Percentiles rank a stretch among this genome's conserved stretches.
Evolutionary conservation across 1,140 invertebrate genomes (phyloP).

Genomic region (Drosophila kanapiae): DNA sequence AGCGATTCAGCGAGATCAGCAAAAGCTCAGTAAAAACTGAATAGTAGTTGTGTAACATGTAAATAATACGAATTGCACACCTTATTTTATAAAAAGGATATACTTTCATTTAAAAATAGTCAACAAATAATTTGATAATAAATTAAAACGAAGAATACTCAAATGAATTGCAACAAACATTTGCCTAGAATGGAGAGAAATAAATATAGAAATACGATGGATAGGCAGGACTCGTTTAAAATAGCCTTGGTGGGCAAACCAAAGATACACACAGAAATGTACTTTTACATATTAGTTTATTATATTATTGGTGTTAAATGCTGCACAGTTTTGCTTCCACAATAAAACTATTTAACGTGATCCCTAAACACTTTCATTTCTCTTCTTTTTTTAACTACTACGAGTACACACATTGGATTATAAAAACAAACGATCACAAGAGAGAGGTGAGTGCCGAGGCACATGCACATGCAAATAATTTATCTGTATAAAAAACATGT

Average conservation of each 20-base stretch:
- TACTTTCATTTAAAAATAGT: neutral
- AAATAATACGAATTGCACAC: neutral
- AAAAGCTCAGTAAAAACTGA: too few species aligned
- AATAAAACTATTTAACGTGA: constrained; percentile 81
- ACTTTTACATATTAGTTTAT: constrained; percentile 50
- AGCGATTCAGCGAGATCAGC: too few species aligned
- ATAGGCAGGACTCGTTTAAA: neutral
- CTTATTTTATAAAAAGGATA: neutral
- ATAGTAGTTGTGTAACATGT: neutral
- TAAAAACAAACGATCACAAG: constrained; percentile 81
- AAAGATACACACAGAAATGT: constrained; percentile 36
- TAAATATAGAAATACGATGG: neutral
- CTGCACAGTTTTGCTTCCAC: constrained; percentile 72
- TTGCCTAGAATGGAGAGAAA: neutral
- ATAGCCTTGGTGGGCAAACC: constrained; percentile 4
- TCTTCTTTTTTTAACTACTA: constrained; percentile 55
- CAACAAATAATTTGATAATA: neutral
- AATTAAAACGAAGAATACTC: constrained; percentile 16
- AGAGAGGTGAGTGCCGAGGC: constrained; percentile 51
- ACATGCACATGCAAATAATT: constrained; percentile 61
- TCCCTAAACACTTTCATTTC: constrained; percentile 56
- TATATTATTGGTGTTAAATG: constrained; percentile 70
- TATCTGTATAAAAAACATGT: constrained; percentile 56
- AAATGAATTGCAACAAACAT: neutral
- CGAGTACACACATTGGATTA: constrained; percentile 70